Evolutionary conservation across 2,888 invertebrate genomes (phyloP), one percentile per base, ranked within the genome.

Genomic region (Caradrina clavipalpis): DNA sequence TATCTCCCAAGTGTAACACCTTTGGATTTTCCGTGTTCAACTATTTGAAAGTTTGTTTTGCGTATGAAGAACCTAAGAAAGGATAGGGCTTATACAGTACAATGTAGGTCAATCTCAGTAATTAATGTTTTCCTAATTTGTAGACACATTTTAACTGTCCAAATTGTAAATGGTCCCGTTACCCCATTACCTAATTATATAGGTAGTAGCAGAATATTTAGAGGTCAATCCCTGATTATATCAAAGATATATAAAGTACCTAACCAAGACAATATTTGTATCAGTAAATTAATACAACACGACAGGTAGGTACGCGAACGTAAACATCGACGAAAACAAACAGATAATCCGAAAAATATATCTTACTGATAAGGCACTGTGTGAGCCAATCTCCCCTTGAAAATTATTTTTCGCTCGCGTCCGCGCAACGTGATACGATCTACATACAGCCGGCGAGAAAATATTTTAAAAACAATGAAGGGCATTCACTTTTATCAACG

Each of bases 401-500:
- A 91, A 91, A 88, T 88, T 89, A 89, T 89, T 88, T 86, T 88
- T 86, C 83, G 80, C 80, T 83, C 86, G 87, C 84, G 86, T 87
- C 87, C 87, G 76, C 83, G 84, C 88, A 78, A 77, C 76, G 79
- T 85, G 91, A 93, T 91, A 91, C 81, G 74, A 93, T 93, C 93
- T 89, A 88, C 88, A 89, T 91, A 89, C 90, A 92, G 78, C 88
- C 88, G 86, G 86, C 87, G 88, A 90, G 91, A 92, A 92, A 91
- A 92, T 92, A 93, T 94, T 93, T 92, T 88, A 89, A 92, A 95
- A 93, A 95, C 94, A 95, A 94, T 93, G 90, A 91, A 91, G 88
- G 88, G 91, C 80, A 93, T 94, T 93, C 93, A 92, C 93, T 93
- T 94, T 94, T 93, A 93, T 94, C 94, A 93, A 92, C 93, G 92